phyloP scores from a whole-genome alignment of 2,797 vertebrate species.

The Valencia hispanica region DNA sequence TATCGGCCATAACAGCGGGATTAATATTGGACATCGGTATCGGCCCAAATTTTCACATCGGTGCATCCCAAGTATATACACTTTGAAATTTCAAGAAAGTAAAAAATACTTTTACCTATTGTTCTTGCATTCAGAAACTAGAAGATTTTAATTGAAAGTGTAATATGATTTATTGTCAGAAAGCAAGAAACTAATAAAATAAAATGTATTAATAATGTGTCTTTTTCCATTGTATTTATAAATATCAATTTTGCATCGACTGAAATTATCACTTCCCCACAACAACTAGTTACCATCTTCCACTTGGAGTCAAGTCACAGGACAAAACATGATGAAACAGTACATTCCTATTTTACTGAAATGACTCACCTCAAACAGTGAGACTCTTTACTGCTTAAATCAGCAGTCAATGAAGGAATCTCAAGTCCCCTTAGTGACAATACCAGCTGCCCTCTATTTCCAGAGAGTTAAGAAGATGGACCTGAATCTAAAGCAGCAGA shows the following conservation, averaged over 20 bases:
- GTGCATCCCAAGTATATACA: no score
- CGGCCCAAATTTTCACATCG: no score
- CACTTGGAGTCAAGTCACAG: slow-evolving; percentile 33
- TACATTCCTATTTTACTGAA: slow-evolving; percentile 12
- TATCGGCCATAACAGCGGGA: no score
- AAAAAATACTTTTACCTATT: background rate
- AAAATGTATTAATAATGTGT: background rate
- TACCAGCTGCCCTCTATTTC: background rate
- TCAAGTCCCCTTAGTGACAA: slow-evolving; percentile 6
- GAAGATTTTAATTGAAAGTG: background rate
- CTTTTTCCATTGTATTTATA: background rate
- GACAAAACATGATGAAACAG: slow-evolving; percentile 39
- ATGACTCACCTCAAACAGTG: slow-evolving; percentile 5
- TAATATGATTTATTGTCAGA: background rate
- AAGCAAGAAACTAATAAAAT: background rate
- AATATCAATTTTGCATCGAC: no score
- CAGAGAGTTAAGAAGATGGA: background rate
- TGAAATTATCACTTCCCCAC: background rate
- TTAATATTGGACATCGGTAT: no score
- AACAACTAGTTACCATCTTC: slow-evolving; percentile 37
- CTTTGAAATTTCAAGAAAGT: background rate
- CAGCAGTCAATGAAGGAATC: slow-evolving; percentile 7
- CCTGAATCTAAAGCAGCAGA: background rate
- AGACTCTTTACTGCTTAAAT: slow-evolving; percentile 9
- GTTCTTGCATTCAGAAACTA: background rate